These are phyloP conservation scores for Speoplatyrhinus poulsoni DNA, from an alignment of 2,113 vertebrate genomes.

Conservation along the genomic window DNA sequence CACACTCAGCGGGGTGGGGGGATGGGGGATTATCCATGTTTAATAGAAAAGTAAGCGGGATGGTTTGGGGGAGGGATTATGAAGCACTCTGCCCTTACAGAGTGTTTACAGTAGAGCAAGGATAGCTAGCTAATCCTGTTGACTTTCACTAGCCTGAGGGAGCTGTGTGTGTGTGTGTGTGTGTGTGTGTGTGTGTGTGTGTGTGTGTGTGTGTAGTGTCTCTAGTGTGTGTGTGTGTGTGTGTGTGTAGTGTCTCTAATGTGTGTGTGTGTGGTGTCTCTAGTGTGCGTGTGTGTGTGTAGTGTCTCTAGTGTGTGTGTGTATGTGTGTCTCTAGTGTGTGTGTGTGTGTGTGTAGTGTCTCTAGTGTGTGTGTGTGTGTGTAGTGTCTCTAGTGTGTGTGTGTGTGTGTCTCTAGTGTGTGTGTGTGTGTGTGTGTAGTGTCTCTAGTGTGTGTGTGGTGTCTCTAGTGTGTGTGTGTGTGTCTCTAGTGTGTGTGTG, in stretches of 20 bases:
- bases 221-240: conserved; percentile 1
- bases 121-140: conserved; percentile 76
- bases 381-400: no score
- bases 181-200: conserved; percentile 17
- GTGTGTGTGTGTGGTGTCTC: conserved; percentile 4
- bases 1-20: conserved; percentile 24
- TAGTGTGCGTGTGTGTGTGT: not conserved
- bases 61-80: conserved; percentile 63
- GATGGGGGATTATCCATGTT: conserved; percentile 75
- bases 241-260: not conserved
- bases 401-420: not conserved
- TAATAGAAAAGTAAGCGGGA: conserved; percentile 65
- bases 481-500: no score
- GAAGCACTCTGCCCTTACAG: conserved; percentile 70
- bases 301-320: no score
- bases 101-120: conserved; percentile 71
- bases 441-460: no score
- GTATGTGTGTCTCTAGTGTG: no score
- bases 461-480: no score
- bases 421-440: no score
- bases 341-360: no score
- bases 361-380: no score
- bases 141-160: conserved; percentile 71
- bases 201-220: conserved; percentile 14
- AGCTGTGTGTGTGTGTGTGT: conserved; percentile 27